Evolutionary conservation across 2,113 vertebrate species (phyloP), one percentile per base, ranked within the genome.

Genomic region (Cyphomyrus discorhynchus): DNA sequence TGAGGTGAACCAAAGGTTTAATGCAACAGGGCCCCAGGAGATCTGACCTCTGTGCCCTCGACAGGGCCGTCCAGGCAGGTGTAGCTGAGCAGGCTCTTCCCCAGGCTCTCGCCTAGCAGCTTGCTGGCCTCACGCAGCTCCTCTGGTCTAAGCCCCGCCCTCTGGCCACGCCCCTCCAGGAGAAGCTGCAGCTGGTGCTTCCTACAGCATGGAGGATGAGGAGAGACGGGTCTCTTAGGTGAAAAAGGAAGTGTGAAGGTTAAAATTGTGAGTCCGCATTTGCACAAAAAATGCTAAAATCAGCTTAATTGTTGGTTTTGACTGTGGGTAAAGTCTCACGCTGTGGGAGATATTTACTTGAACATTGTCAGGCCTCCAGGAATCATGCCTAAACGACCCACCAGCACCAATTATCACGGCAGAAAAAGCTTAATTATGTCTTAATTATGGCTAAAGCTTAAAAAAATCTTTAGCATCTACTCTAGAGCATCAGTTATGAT

Each of bases 131-230:
- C 97, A 70, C 93, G 94, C 70, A 94, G 94, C 92, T 98, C 98
- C 90, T 99, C 98, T 1, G 90, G 96, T 90, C 95, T 95, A 86
- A 90, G 70, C 1, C 96, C 97, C 42, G 96, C 91, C 80, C 97
- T 97, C 92, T 97, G 97, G 9, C 97, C 97, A 82, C 97, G 97
- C 19, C 95, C 96, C 56, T 99, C 98, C 92, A 98, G 93, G 52
- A 98, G 93, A 92, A 97, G 98, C 62, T 96, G 96, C 89, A 97
- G 96, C 92, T 98, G 97, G 24, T 98, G 98, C 94, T 96, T 98
- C 92, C 98, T 99, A 82, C n/a, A 90, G 89, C 82, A 13, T 47
- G 2, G 45, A 47, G 24, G 24, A 24, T 1, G 45, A 42, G 21
- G 70, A 42, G 42, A 24, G 88, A 47, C 24, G 19, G 49, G 19